Base-by-base conservation (phyloP, 2,113 vertebrate genomes). In the Sorex araneus region DNA sequence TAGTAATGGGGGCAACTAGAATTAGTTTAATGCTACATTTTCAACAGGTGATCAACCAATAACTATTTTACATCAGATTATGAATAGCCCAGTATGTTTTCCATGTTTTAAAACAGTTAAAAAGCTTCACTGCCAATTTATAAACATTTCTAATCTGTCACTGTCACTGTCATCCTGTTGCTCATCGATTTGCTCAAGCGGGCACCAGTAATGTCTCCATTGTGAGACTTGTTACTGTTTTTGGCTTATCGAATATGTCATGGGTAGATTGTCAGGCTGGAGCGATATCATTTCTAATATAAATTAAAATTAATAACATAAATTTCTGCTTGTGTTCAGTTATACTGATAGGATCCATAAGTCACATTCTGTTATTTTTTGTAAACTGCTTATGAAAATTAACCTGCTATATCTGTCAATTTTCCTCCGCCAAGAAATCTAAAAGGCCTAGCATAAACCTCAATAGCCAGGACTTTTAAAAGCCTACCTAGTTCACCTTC, bases 381-480 rank as follows among this genome's bases (percentile, higher is more conserved):
- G 5, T 36, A 28, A 66, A 6, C 71, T 2, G 0, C 4, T 0
- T 87, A 92, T 84, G 60, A 92, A 94, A 95, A 87, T 32, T 94
- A 94, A 16, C 32, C 15, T 11, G 30, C 75, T 0, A 64, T 71
- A 64, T 71, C 73, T 95, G 54, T 92, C 83, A 94, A 95, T 96
- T 25, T 95, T 90, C 87, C 79, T 94, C 43, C 43, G 75, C 90
- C 63, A 21, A 81, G 67, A 71, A 50, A 57, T 92, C 92, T 92
- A 91, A 90, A 95, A 95, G 94, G 87, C 40, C 6, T 32, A 92
- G 77, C 94, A 94, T 93, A 96, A 70, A 89, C 80, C 80, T 91
- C 69, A 92, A 94, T 93, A 84, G 18, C 89, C 66, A 43, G 63
- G 85, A 95, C 94, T 97, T 94, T 95, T 95, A 95, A 96, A 97